A percentile compares a stretch with the other conserved stretches of the same genome.
These are phyloP conservation scores for Emydura subglobosa DNA, from an alignment of 2,113 vertebrate genomes.

Conservation along the genomic window DNA sequence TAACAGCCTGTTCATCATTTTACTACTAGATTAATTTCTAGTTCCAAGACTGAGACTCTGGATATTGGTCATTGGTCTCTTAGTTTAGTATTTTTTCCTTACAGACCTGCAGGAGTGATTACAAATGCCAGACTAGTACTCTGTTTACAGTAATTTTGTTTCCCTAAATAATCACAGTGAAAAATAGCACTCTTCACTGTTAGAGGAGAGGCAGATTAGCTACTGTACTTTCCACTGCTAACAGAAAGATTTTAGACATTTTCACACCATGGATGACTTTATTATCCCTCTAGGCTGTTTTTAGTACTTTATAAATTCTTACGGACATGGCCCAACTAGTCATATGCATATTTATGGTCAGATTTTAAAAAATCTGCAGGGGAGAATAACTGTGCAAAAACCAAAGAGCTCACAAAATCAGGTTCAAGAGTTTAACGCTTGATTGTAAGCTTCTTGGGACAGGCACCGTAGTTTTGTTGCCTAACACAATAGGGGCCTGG, in stretches of 20 bases:
- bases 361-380: accelerated
- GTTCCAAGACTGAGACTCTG: accelerated
- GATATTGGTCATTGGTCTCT: accelerated
- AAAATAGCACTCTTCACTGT: not conserved
- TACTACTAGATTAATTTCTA: accelerated
- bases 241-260: accelerated
- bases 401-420: not conserved
- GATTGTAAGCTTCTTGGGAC: not conserved
- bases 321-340: accelerated
- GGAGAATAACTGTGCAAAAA: not conserved
- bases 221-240: accelerated
- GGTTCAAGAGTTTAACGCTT: not conserved
- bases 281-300: accelerated
- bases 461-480: not conserved
- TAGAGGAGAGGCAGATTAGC: accelerated
- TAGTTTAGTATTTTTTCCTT: accelerated
- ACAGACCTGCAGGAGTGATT: accelerated
- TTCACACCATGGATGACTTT: accelerated
- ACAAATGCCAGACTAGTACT: accelerated
- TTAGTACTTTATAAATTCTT: accelerated
- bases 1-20: accelerated
- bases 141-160: accelerated
- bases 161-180: not conserved
- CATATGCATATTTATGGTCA: accelerated
- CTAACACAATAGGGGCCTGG: too few species aligned